Base-by-base conservation (phyloP, 2,888 invertebrate species). In the Eugnorisma glareosa region DNA sequence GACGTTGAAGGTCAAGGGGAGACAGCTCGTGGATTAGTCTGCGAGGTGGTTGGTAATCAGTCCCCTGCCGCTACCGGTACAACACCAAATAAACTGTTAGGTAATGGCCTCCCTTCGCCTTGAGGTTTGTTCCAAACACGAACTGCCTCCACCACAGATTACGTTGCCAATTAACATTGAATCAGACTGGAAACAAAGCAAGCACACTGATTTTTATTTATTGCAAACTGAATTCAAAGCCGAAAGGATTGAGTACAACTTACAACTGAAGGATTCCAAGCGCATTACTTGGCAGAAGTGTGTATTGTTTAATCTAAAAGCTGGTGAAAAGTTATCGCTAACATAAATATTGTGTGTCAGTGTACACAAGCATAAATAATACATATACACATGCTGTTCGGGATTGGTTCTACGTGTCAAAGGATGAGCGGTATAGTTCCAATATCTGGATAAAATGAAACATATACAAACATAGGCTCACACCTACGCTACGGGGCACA, bases 401-500 rank as follows among this genome's bases (percentile, higher is more conserved):
- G 83, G 86, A 86, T 79, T 86, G 77, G 88, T 81, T 86, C 93
- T 94, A 94, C 92, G 89, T 92, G 93, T 91, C 86, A 89, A 89
- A 89, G 89, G 89, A 89, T 89, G 94, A 93, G 93, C 92, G 86
- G 85, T 90, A 79, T 75, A 90, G 88, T 88, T 88, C 82, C 89
- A 90, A 90, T 88, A 88, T 87, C 88, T 89, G 89, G 91, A 88
- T 87, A 87, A 90, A 86, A 84, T 84, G 75, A 84, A 92, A 93
- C 93, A 93, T 91, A 90, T 88, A 93, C 92, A 92, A 92, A 93
- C 91, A 93, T 91, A 93, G 93, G 92, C 90, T 92, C 93, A 95
- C 93, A 95, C 95, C 95, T 96, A 96, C 93, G 90, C 95, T 96
- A 96, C 93, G 90, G 95, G 96, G 94, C 93, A 93, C 92, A 93